Conservation (phyloP, 2,888 invertebrate species). For the Mayetiola destructor region DNA sequence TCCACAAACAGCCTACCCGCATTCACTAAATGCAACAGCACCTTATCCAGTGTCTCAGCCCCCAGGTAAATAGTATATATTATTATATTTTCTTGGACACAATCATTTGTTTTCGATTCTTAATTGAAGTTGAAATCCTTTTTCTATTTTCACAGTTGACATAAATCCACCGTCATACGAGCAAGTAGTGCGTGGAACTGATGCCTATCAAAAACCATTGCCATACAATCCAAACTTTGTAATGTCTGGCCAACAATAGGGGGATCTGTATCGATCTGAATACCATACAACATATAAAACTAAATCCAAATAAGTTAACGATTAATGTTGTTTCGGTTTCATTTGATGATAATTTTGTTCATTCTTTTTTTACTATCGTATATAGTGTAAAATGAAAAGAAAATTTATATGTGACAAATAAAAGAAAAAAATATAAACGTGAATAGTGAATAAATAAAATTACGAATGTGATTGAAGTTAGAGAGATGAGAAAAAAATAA, state of each 20-base stretch:
- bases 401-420: neutral
- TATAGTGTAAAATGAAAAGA: neutral
- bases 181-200: conserved; percentile 17
- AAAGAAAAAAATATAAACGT: neutral
- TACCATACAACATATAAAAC: neutral
- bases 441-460: no score
- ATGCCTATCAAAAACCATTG: conserved; percentile 18
- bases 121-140: neutral
- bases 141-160: conserved; percentile 11
- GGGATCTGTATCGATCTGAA: neutral
- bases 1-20: neutral
- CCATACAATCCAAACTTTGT: conserved; percentile 20
- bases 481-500: no score
- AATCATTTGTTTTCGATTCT: neutral
- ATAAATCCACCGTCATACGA: conserved; percentile 20
- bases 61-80: neutral
- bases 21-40: neutral
- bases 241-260: conserved; percentile 14
- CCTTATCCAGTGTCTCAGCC: neutral
- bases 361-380: neutral
- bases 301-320: no score
- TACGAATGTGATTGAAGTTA: no score
- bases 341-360: no score
- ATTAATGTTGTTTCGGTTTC: no score
- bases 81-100: neutral